phyloP scores from a whole-genome alignment of 2,888 invertebrate genomes.

The Mayetiola destructor region DNA sequence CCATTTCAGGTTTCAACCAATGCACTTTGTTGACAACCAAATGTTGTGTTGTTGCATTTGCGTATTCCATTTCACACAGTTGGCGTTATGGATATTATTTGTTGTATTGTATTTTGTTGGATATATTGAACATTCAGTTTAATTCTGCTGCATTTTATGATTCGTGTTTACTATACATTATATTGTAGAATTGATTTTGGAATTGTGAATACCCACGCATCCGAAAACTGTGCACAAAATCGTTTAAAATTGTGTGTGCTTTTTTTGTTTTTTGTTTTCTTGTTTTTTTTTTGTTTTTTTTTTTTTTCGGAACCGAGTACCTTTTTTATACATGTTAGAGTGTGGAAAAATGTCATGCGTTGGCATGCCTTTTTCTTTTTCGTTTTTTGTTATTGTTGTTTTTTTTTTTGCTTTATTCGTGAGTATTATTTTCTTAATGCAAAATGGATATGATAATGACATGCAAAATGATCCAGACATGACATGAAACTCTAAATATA shows the following conservation, averaged over 20 bases:
- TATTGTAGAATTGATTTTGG: not conserved
- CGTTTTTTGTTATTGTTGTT: not conserved
- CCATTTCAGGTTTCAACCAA: not conserved
- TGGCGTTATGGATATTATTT: not conserved
- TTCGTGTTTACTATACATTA: not conserved
- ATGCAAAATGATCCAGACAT: conserved; percentile 7
- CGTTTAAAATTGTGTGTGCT: too few relatives aligned
- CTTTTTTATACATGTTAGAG: too few relatives aligned
- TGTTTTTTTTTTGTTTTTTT: too few relatives aligned
- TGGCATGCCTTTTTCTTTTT: not conserved
- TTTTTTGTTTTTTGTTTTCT: not conserved
- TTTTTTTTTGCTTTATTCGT: not conserved
- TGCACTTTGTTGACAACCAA: too few relatives aligned
- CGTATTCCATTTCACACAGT: not conserved
- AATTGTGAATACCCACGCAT: not conserved
- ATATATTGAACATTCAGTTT: not conserved
- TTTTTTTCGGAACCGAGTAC: too few relatives aligned
- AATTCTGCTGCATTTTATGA: not conserved
- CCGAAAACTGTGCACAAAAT: too few relatives aligned
- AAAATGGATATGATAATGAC: conserved; percentile 7
- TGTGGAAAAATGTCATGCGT: too few relatives aligned
- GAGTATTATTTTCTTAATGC: not conserved
- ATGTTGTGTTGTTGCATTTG: not conserved
- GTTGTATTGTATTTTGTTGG: not conserved
- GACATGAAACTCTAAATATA: conserved; percentile 8